Base-by-base conservation (phyloP, 2,797 vertebrate species). In the Anguilla anguilla region DNA sequence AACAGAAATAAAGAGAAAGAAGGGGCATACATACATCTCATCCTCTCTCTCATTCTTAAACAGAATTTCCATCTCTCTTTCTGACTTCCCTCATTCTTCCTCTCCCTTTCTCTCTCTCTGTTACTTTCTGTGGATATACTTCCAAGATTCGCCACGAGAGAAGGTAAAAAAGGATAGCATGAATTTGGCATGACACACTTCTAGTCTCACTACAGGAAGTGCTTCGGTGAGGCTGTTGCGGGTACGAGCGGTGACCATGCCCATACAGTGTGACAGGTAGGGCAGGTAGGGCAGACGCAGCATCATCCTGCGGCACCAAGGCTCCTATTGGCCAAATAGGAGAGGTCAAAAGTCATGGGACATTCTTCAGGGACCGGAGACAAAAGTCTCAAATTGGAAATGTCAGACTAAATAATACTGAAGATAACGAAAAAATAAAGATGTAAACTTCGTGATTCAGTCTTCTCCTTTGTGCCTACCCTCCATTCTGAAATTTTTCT, bases 241-340 rank as follows among this genome's bases (percentile, higher is more conserved):
- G 22, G 59, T 25, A 4, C 22, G 59, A 64, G 59, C 1, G 59
- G 59, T 64, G 17, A 19, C 59, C 13, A 61, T 17, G 59, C 22
- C 19, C 22, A 22, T 64, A 25, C 64, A n/a, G n/a, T 67, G 64
- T 67, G 64, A 1, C 22, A 67, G 64, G 64, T 28, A 67, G 22
- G 7, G 25, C n/a, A 25, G 35, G 35, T 43, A 43, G 17, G 2
- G n/a, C 31, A 43, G 39, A 43, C 39, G 3, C 39, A 3, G 39
- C 39, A 43, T 72, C 67, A 72, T 43, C 35, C 2, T 43, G 19
- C 0, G 17, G n/a, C 43, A 25, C 25, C 25, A 25, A 5, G 2
- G 84, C 90, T 90, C 88, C 90, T 25, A 64, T 82, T 90, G 92
- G 93, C 92, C 91, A 91, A 43, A 84, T 49, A 74, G 55, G 64